Evolutionary conservation across 2,113 vertebrate genomes (phyloP), one percentile per base, ranked within the genome.

Genomic region (Oriolus oriolus): DNA sequence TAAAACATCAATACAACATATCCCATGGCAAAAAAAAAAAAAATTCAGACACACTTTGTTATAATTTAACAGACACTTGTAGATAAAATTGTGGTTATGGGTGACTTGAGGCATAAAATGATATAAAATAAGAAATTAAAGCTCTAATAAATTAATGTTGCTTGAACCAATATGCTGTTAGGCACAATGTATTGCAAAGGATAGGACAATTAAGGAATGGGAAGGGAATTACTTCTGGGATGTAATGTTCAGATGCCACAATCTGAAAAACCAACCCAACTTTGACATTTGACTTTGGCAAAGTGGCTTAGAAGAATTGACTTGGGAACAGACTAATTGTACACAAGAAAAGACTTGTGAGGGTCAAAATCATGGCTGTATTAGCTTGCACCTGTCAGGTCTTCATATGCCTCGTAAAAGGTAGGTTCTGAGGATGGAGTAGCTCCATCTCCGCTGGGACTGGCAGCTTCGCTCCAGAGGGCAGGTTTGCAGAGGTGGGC

Each of bases 61-160:
- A 70, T 74, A 91, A 94, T 95, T 85, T 93, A 95, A 80, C 59
- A 66, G 90, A 88, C 50, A 71, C 14, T 88, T 84, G 52, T 68
- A 92, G 76, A 74, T 93, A 90, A 94, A 90, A 90, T 84, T 86
- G 45, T 95, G 35, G 89, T 91, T 94, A 91, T 91, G 90, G 93
- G 68, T 90, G 85, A 91, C 87, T 94, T 90, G 78, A 95, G 57
- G 89, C 69, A 89, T 70, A 78, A 95, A 91, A 77, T 56, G 5
- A 19, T 88, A 63, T 83, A 84, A 93, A 90, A 88, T 69, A 93
- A 73, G 71, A 86, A 84, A 94, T 88, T 93, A 94, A 93, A 86
- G 3, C 59, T 90, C 64, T 95, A 90, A 94, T 93, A 95, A 92
- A 96, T 96, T 85, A 81, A 80, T 70, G 60, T 83, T 94, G 75